Base-by-base conservation (phyloP, 2,888 invertebrate species). In the Drosophila meridionalis region DNA sequence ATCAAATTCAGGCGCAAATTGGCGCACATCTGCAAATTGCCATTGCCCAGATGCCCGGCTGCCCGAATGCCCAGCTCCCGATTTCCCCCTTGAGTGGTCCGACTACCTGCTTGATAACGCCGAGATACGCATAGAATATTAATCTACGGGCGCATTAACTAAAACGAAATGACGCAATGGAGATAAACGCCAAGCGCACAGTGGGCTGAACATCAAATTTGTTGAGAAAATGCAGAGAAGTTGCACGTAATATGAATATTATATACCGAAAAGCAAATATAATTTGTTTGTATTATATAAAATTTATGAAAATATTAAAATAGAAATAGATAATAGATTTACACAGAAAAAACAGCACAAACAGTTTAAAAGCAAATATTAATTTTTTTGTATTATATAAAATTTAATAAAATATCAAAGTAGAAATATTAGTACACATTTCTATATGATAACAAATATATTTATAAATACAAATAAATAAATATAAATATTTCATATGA, bases 1-100 rank as follows among this genome's bases (percentile, higher is more conserved):
- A 91, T 90, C 89, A 91, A 91, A 87, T 80, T 90, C 83, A 80
- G 82, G 79, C 80, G 85, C 68, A 85, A 89, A 90, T 88, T 87
- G 89, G 82, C 83, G 82, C 82, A 90, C 88, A 84, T 88, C 88
- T 82, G 84, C 82, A 84, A 83, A 85, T 87, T 81, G 86, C 77
- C 79, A 67, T 65, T 71, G 69, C 74, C 69, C 70, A 47, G 66
- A 55, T 67, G 65, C 47, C 59, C 55, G 50, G 67, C 56, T 64
- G 62, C 66, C 71, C 67, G 48, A 64, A 58, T 63, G 64, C 45
- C 53, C 59, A 56, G 47, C 38, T 66, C 60, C 73, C 47, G 45
- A 50, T 74, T 53, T 56, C 32, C 56, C 66, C 66, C 64, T 26
- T 11, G 55, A 55, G n/a, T 28, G 8, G 59, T 56, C n/a, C 70